phyloP scores from a whole-genome alignment of 2,888 invertebrate genomes.

The Clunio marinus region DNA sequence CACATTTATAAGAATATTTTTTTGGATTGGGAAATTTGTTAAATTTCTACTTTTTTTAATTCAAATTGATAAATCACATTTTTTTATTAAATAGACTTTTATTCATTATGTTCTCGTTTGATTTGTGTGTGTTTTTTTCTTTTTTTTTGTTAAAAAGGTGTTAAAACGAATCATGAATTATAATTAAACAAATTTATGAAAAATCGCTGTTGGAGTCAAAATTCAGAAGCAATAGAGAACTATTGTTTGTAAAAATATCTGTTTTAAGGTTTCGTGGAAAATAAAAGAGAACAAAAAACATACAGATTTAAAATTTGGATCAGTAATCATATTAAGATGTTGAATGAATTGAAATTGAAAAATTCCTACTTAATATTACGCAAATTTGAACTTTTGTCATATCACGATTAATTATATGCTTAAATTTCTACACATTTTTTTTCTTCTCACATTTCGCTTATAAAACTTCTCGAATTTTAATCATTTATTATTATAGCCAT shows the following conservation, averaged over 20 bases:
- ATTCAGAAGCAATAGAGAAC: not conserved
- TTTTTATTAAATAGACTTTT: slow-evolving; percentile 22
- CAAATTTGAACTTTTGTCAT: slow-evolving; percentile 36
- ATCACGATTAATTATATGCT: slow-evolving; percentile 35
- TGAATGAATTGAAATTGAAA: slow-evolving; percentile 22
- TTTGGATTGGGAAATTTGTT: slow-evolving; percentile 18
- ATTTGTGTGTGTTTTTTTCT: not conserved
- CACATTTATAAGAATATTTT: slow-evolving; percentile 18
- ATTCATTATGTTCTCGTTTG: slow-evolving; percentile 13
- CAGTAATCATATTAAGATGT: too few species aligned
- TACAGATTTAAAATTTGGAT: too few species aligned
- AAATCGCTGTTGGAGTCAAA: too few species aligned
- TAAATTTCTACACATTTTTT: not conserved
- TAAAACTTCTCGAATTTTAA: not conserved
- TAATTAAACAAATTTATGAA: too few species aligned
- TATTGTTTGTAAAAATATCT: not conserved
- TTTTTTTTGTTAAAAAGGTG: not conserved
- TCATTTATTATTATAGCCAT: slow-evolving; percentile 19
- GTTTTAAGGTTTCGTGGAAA: too few species aligned
- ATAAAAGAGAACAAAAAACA: slow-evolving; percentile 2
- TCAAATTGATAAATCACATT: slow-evolving; percentile 36
- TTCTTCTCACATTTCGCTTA: slow-evolving; percentile 16
- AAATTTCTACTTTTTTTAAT: not conserved
- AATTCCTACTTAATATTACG: slow-evolving; percentile 36
- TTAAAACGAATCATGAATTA: too few species aligned